phyloP scores from a whole-genome alignment of 2,113 vertebrate species.

The Syngnathus scovelli region DNA sequence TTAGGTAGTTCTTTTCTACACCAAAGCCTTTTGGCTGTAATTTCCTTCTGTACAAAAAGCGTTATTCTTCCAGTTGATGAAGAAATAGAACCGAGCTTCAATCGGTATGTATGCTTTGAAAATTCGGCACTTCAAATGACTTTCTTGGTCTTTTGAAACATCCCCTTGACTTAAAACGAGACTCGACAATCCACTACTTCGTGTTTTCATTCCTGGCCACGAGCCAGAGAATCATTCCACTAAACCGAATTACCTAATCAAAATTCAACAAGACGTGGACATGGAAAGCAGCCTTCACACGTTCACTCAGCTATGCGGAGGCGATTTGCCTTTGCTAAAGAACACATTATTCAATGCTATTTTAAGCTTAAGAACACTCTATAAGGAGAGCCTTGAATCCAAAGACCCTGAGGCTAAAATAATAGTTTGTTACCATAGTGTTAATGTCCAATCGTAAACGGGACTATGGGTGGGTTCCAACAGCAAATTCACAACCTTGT shows the following conservation, averaged over 20 bases:
- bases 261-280: conserved; percentile 11
- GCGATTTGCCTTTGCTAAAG: conserved; percentile 1
- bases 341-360: not conserved
- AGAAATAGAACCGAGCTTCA: not conserved
- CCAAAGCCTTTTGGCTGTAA: not conserved
- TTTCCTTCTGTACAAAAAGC: conserved; percentile 8
- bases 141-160: conserved; percentile 50
- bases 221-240: conserved; percentile 15
- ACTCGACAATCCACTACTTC: conserved; percentile 12
- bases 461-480: not conserved
- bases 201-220: conserved; percentile 10
- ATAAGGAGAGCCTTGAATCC: conserved; percentile 14
- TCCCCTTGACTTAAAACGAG: conserved; percentile 52
- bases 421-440: not conserved
- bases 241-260: conserved; percentile 30
- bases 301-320: not conserved
- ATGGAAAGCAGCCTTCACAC: conserved; percentile 9
- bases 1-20: too few relatives aligned
- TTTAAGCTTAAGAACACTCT: not conserved
- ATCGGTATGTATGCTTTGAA: not conserved
- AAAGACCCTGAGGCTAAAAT: conserved; percentile 1
- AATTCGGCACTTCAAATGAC: conserved; percentile 13
- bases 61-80: not conserved
- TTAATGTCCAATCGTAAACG: conserved; percentile 2
- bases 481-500: not conserved